Base-by-base conservation (phyloP, 2,888 invertebrate species). In the Melipona bicolor region DNA sequence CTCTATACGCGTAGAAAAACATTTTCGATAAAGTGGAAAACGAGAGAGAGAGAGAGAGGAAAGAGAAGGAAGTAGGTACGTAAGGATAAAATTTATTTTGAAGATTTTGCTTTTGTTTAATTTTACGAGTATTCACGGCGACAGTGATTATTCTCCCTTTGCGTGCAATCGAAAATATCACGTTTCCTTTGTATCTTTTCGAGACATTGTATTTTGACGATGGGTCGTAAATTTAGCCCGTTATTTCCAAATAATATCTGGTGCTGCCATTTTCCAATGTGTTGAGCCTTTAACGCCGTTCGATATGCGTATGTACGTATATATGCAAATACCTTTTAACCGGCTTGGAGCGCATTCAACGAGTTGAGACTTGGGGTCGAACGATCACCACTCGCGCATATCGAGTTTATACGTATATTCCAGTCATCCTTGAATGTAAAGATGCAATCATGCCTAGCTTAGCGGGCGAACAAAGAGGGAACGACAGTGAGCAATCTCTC, bases 341-440 rank as follows among this genome's bases (percentile, higher is more conserved):
- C 61, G 27, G 67, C 76, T 65, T 52, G 36, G 24, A 77, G 21
- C 24, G 76, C 13, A 69, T 56, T 36, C 69, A 72, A 78, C 70
- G 59, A 54, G 73, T n/a, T n/a, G 59, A 27, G 79, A 64, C 68
- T 81, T 75, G 70, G 72, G 67, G 75, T 83, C 88, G 77, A 88
- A 64, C 69, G 81, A 85, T 73, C 83, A 74, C 77, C 75, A 75
- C 71, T 83, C 69, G 71, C 81, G 87, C 79, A 68, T 83, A 74
- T 84, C 87, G 85, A 65, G 79, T 83, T 64, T 77, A 27, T 1
- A 1, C 27, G 85, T 83, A 81, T 83, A 76, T 82, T 79, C 89
- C 84, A 84, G 88, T 90, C 90, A 90, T 90, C 88, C 90, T 90
- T 90, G 90, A 90, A 86, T 76, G 77, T 83, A 89, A 81, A 87